Evolutionary conservation across 1,140 invertebrate species (phyloP), one percentile per base, ranked within the genome.

Genomic region (Formica exsecta): DNA sequence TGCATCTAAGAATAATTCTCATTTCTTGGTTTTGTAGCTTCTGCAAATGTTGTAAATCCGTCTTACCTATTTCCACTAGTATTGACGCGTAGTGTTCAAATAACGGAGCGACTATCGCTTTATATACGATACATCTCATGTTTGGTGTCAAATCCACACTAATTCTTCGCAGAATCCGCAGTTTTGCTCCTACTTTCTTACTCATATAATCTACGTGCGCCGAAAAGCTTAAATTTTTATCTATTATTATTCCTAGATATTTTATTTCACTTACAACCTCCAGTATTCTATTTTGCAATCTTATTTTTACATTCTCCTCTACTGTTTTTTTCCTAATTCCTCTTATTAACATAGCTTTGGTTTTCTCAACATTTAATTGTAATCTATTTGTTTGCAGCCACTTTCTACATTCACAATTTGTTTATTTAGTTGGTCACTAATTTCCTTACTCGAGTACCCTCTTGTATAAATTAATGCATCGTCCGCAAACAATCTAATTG

Each of bases 21-120:
- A 76, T 76, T 0, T 38, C 59, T 8, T 62, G 74, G 19, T 76
- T 77, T 32, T 77, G 59, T 32, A 77, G 0, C n/a, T 77, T 64
- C 9, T 77, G 59, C 7, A 64, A 48, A 22, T 61, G 38, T 22
- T 76, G 29, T 44, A 62, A 0, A 22, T 76, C 44, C 2, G 36
- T 44, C 19, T 76, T 22, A 75, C 73, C 44, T 29, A 75, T 1
- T 11, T 54, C 73, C 16, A 38, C 6, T 0, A 65, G 1, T 2
- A 65, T n/a, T 19, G 64, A 65, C 32, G 7, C 32, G 38, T 32
- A 65, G 38, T 65, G 38, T 3, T 65, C 64, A 38, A 65, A 65
- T 6, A 38, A 2, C 5, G 32, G 32, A 3, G 19, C 32, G n/a
- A 38, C 8, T 3, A 38, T n/a, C 1, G 64, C 5, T 38, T 65